Conservation (phyloP, 2,888 invertebrate species). For the Drosophila buzzatii region DNA sequence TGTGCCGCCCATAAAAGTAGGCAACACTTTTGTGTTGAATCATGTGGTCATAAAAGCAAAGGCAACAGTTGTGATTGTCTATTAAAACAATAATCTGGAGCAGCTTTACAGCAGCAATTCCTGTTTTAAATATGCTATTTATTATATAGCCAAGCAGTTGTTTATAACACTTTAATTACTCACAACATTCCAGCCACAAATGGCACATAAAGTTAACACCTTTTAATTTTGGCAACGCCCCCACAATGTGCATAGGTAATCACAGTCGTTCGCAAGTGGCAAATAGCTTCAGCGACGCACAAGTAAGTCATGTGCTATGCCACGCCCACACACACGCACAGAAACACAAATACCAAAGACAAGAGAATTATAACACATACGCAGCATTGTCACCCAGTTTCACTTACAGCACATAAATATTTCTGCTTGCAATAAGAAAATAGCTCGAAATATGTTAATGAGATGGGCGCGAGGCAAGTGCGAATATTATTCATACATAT, state of each 20-base stretch:
- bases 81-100: not conserved
- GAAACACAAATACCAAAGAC: slow-evolving; percentile 16
- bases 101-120: slow-evolving; percentile 2
- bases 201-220: slow-evolving; percentile 66
- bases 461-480: slow-evolving; percentile 47
- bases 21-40: slow-evolving; percentile 28
- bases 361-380: slow-evolving; percentile 12
- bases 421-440: slow-evolving; percentile 67
- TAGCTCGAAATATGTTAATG: slow-evolving; percentile 77
- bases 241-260: slow-evolving; percentile 62
- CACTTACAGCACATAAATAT: slow-evolving; percentile 57
- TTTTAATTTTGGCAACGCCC: slow-evolving; percentile 39
- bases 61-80: slow-evolving; percentile 17
- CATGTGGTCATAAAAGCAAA: slow-evolving; percentile 13
- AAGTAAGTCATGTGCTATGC: slow-evolving; percentile 72
- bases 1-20: slow-evolving; percentile 36
- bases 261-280: slow-evolving; percentile 54
- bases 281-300: slow-evolving; percentile 49
- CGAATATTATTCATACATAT: slow-evolving; percentile 63
- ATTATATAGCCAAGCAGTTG: slow-evolving; percentile 13
- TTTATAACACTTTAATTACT: slow-evolving; percentile 38
- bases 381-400: slow-evolving; percentile 41
- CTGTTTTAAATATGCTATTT: slow-evolving; percentile 14
- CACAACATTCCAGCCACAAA: slow-evolving; percentile 53
- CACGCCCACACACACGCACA: slow-evolving; percentile 66